Conservation (phyloP, 2,113 vertebrate genomes). For the Elgaria multicarinata region DNA sequence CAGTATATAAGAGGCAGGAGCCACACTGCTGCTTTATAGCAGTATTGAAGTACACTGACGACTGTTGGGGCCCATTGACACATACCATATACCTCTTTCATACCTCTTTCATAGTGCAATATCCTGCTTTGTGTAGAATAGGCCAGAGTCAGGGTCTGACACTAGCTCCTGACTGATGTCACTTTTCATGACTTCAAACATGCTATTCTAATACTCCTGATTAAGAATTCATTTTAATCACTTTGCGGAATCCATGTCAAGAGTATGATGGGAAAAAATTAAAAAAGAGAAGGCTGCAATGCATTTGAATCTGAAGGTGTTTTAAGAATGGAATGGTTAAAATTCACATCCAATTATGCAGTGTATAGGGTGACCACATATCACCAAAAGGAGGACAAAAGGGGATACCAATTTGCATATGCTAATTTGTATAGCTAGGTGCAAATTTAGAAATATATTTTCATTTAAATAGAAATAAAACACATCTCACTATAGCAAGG, state of each 20-base stretch:
- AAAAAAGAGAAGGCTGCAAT: slow-evolving; percentile 1
- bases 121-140: too few relatives aligned
- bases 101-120: too few relatives aligned
- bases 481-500: neutral
- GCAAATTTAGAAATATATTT: neutral
- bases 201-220: neutral
- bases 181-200: neutral
- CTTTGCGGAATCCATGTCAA: slow-evolving; percentile 48
- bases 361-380: neutral
- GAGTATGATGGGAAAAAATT: slow-evolving; percentile 30
- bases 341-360: slow-evolving; percentile 20
- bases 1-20: too few relatives aligned
- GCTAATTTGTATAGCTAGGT: neutral
- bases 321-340: slow-evolving; percentile 25
- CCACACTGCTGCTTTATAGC: too few relatives aligned
- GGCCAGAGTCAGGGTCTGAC: neutral
- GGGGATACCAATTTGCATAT: neutral
- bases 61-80: too few relatives aligned
- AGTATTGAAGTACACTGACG: too few relatives aligned
- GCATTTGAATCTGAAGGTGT: slow-evolving; percentile 18
- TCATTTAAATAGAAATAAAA: neutral
- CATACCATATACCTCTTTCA: too few relatives aligned
- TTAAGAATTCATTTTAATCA: slow-evolving; percentile 27
- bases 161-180: neutral
- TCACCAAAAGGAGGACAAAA: neutral